Percentiles rank a stretch among this genome's conserved stretches.
Conservation (phyloP, 2,888 invertebrate species). For the Sphaeridia pumilis region DNA sequence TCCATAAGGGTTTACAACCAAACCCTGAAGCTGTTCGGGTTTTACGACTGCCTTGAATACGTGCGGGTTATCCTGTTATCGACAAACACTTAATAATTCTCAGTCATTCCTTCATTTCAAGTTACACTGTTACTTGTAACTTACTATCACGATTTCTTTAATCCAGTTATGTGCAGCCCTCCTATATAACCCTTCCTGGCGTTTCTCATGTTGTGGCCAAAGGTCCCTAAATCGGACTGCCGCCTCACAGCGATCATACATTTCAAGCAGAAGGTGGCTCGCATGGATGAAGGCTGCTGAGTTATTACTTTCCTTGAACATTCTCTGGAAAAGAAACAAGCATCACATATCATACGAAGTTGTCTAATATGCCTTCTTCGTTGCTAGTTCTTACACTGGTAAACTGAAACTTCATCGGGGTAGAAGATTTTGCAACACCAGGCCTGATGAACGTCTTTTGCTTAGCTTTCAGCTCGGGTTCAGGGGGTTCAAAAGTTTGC, state of each 20-base stretch:
- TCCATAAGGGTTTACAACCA: conserved; percentile 14
- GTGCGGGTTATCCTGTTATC: conserved; percentile 6
- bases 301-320: conserved; percentile 8
- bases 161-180: conserved; percentile 9
- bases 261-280: conserved; percentile 7
- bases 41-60: conserved; percentile 3
- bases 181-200: conserved; percentile 7
- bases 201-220: conserved; percentile 15
- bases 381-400: too few species aligned
- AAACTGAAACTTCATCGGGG: too few species aligned
- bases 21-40: conserved; percentile 11
- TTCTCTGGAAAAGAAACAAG: conserved; percentile 6
- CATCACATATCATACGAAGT: too few species aligned
- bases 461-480: too few species aligned
- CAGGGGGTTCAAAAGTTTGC: too few species aligned
- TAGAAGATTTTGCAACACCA: too few species aligned
- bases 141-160: conserved; percentile 8
- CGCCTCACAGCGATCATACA: conserved; percentile 3
- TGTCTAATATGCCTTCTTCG: too few species aligned
- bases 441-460: too few species aligned
- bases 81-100: background rate
- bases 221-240: conserved; percentile 3
- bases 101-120: background rate
- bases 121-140: background rate
- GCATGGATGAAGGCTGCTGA: conserved; percentile 13